Conservation (phyloP, 2,113 vertebrate species). For the Hipposideros armiger region DNA sequence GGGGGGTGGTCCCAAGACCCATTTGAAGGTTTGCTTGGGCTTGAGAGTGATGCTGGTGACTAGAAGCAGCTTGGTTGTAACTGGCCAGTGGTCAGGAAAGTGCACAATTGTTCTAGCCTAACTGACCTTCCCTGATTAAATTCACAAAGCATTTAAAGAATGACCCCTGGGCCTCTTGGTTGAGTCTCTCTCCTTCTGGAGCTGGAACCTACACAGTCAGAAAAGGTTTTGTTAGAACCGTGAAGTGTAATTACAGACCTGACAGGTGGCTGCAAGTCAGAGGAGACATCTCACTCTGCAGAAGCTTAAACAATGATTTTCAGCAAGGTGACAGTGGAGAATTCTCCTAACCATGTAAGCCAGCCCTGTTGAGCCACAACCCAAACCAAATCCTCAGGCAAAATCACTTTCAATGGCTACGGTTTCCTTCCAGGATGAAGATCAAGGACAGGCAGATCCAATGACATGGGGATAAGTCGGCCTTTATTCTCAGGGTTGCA, state of each 20-base stretch:
- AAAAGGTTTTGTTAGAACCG: slow-evolving; percentile 76
- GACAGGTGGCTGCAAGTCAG: slow-evolving; percentile 82
- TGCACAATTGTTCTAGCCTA: not conserved
- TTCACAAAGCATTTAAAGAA: not conserved
- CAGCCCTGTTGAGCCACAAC: slow-evolving; percentile 67
- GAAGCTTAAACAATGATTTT: slow-evolving; percentile 81
- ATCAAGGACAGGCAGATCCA: not conserved
- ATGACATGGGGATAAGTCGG: slow-evolving; percentile 35
- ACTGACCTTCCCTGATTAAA: not conserved
- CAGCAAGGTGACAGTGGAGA: slow-evolving; percentile 74
- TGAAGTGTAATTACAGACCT: slow-evolving; percentile 82
- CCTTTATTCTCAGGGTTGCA: not conserved
- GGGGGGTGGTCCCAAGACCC: not conserved
- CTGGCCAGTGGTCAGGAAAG: not conserved
- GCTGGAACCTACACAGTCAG: slow-evolving; percentile 58
- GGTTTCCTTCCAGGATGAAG: slow-evolving; percentile 74
- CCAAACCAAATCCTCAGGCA: slow-evolving; percentile 77
- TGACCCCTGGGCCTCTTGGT: not conserved
- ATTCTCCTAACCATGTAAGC: slow-evolving; percentile 64
- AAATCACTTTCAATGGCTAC: slow-evolving; percentile 72
- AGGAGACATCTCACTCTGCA: slow-evolving; percentile 81
- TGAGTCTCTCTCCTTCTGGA: slow-evolving; percentile 47
- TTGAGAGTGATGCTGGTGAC: no score
- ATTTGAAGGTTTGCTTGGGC: not conserved
- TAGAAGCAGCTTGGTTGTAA: not conserved